Conservation (phyloP, 2,113 vertebrate genomes). For the Oreamnos americanus region DNA sequence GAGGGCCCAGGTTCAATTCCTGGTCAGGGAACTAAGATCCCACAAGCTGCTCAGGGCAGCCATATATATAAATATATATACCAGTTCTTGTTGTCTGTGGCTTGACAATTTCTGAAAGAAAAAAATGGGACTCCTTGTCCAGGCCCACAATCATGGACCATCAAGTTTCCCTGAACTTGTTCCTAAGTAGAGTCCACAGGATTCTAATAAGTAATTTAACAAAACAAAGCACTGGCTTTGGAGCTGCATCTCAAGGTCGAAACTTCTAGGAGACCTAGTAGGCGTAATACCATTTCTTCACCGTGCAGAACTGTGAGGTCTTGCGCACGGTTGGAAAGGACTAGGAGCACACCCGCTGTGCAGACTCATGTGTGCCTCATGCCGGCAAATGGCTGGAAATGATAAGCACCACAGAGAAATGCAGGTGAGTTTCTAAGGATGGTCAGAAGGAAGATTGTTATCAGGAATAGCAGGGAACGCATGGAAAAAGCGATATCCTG, state of each 20-base stretch:
- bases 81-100: background rate
- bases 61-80: background rate
- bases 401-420: background rate
- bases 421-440: background rate
- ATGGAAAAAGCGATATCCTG: background rate
- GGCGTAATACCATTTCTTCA: background rate
- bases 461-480: background rate
- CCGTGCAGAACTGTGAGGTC: background rate
- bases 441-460: background rate
- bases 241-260: background rate
- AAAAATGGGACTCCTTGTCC: background rate
- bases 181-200: background rate
- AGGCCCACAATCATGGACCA: no score
- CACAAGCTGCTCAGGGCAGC: background rate
- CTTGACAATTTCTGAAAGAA: background rate
- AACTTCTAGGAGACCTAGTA: background rate
- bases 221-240: background rate
- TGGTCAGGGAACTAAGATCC: background rate
- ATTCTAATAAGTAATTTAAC: background rate
- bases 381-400: background rate
- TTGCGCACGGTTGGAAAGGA: background rate
- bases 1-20: background rate
- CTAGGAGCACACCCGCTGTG: background rate
- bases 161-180: background rate
- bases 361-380: background rate